Evolutionary conservation across 2,113 vertebrate genomes (phyloP).

Genomic region (Callorhinus ursinus): DNA sequence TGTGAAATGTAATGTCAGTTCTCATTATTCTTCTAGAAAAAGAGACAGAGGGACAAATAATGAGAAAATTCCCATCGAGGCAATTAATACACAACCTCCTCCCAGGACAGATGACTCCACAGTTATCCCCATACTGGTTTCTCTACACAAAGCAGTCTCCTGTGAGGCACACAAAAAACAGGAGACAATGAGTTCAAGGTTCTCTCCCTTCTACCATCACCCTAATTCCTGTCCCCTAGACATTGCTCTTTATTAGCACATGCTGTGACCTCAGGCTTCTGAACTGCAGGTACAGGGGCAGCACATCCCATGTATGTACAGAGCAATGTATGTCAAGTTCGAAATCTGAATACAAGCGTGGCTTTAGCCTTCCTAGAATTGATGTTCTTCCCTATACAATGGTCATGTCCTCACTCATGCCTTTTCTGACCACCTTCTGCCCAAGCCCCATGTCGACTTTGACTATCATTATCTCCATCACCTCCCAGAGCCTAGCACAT

Average conservation of each 20-base stretch:
- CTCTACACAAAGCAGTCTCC: not conserved
- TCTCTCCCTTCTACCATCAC: not conserved
- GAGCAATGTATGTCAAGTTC: not conserved
- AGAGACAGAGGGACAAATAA: not conserved
- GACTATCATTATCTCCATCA: not conserved
- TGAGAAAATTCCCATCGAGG: slow-evolving; percentile 18
- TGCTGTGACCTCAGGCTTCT: not conserved
- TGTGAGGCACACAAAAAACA: not conserved
- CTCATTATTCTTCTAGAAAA: slow-evolving; percentile 46
- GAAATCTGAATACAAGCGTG: not conserved
- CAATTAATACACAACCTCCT: slow-evolving; percentile 50
- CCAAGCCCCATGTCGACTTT: not conserved
- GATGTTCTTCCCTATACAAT: not conserved
- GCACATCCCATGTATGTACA: not conserved
- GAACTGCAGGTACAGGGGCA: not conserved
- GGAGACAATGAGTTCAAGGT: not conserved
- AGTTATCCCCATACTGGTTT: not conserved
- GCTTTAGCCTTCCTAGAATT: not conserved
- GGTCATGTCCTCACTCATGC: not conserved
- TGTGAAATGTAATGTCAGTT: not conserved
- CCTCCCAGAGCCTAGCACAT: not conserved
- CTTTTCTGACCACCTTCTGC: not conserved
- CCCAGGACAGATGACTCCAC: not conserved
- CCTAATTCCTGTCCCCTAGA: not conserved
- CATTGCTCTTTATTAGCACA: not conserved